These are phyloP conservation scores for Monodelphis domestica DNA, from an alignment of 2,797 vertebrate species.

Conservation along the genomic window DNA sequence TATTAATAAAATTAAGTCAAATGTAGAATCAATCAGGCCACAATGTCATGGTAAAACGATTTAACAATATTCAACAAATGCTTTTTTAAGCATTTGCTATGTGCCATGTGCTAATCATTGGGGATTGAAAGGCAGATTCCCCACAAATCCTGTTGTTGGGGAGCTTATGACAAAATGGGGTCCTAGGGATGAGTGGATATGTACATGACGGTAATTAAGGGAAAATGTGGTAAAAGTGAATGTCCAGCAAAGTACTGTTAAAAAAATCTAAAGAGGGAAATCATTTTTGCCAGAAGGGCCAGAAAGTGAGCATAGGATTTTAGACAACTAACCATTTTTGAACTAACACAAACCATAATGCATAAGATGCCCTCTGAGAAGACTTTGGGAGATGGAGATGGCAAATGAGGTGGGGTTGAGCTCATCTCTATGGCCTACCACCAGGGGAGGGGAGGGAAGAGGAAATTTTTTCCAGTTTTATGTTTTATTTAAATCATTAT, in stretches of 20 bases:
- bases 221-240: neutral
- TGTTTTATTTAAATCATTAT: neutral
- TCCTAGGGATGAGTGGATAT: neutral
- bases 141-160: neutral
- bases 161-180: neutral
- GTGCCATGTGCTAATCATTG: neutral
- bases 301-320: neutral
- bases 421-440: neutral
- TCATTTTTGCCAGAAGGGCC: neutral
- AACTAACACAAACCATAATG: neutral
- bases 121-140: neutral
- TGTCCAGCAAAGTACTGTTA: neutral
- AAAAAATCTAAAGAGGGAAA: neutral
- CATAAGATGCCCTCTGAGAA: neutral
- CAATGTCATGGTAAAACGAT: neutral
- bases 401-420: neutral
- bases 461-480: neutral
- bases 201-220: neutral
- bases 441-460: neutral
- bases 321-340: neutral
- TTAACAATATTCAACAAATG: neutral
- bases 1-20: neutral
- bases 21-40: neutral
- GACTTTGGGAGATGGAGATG: neutral
- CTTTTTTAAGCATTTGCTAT: neutral